Percentiles rank a stretch among this genome's conserved stretches.
phyloP scores from a whole-genome alignment of 2,797 vertebrate genomes.

The Sebastes steindachneri region DNA sequence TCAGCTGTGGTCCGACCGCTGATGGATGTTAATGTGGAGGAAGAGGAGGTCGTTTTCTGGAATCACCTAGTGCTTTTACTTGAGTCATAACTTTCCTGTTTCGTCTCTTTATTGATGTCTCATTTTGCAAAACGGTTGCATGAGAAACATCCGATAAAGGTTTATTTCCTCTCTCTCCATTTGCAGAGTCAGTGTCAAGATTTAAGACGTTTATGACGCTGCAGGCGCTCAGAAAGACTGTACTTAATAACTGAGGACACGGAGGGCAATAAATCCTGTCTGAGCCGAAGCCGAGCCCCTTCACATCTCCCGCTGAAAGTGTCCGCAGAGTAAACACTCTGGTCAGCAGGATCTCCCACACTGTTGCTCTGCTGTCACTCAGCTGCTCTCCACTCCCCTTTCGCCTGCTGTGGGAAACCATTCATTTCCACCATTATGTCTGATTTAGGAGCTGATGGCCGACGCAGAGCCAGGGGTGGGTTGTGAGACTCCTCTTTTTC shows the following conservation, averaged over 20 bases:
- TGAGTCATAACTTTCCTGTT: constrained; percentile 42
- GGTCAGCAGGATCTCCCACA: constrained; percentile 78
- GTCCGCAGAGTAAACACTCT: constrained; percentile 78
- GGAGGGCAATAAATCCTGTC: constrained; percentile 76
- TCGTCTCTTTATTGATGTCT: constrained; percentile 28
- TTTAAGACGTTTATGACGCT: constrained; percentile 72
- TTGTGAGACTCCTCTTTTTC: constrained; percentile 36
- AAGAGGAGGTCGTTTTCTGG: constrained; percentile 29
- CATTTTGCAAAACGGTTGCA: constrained; percentile 24
- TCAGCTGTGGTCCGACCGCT: constrained; percentile 67
- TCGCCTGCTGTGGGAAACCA: constrained; percentile 65
- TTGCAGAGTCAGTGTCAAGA: constrained; percentile 52
- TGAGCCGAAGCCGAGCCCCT: constrained; percentile 65
- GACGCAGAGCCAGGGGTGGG: constrained; percentile 27
- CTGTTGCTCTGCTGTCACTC: constrained; percentile 79
- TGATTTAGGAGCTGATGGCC: constrained; percentile 66
- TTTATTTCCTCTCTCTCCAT: constrained; percentile 58
- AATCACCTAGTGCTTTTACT: constrained; percentile 40
- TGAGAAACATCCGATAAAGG: constrained; percentile 59
- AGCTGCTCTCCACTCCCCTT: constrained; percentile 46
- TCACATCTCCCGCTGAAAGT: constrained; percentile 77
- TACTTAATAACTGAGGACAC: constrained; percentile 78
- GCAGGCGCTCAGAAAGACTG: constrained; percentile 68
- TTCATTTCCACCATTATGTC: constrained; percentile 62
- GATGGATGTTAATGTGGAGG: constrained; percentile 51